Evolutionary conservation across 1,140 invertebrate genomes (phyloP).

Genomic region (Theocolax elegans): DNA sequence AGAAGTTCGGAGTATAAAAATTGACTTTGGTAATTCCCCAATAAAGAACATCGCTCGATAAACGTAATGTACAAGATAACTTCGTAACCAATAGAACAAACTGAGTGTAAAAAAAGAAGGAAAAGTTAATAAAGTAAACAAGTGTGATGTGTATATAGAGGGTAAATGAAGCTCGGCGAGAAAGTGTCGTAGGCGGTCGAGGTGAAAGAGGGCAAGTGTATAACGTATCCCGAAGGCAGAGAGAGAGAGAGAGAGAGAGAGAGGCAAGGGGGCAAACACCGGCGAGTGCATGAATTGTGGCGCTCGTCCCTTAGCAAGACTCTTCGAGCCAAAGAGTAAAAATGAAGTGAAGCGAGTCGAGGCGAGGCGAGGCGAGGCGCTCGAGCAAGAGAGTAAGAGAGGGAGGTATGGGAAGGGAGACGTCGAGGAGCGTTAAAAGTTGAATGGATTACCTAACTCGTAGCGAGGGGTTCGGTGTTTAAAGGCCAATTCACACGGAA

Average conservation of each 20-base stretch:
- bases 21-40: no score
- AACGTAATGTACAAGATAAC: no score
- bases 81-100: no score
- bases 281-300: slow-evolving; percentile 6
- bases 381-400: neutral
- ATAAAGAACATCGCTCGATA: no score
- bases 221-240: no score
- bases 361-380: neutral
- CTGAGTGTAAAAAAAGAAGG: no score
- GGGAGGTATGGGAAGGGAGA: neutral
- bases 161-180: no score
- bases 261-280: no score
- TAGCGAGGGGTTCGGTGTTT: slow-evolving; percentile 16
- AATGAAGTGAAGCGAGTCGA: neutral
- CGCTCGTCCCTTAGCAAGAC: neutral
- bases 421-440: slow-evolving; percentile 17
- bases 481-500: slow-evolving; percentile 35
- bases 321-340: neutral
- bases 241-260: no score
- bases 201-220: neutral
- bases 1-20: no score
- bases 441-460: slow-evolving; percentile 29
- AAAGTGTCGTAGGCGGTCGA: neutral
- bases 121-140: no score
- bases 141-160: no score